Evolutionary conservation across 2,113 vertebrate species (phyloP), one percentile per base, ranked within the genome.

Genomic region (Tychaedon coryphoeus): DNA sequence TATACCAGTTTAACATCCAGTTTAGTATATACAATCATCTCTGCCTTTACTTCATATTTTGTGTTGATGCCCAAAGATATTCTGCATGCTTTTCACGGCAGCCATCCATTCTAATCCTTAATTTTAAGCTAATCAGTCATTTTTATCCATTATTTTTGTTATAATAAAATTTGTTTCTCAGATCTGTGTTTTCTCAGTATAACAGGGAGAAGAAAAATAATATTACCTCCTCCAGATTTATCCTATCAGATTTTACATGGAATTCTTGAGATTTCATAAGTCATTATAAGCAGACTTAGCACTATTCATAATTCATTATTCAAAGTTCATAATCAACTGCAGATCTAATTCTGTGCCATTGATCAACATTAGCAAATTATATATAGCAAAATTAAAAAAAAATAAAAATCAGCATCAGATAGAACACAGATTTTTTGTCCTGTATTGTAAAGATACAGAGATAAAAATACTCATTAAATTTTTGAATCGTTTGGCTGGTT

Each of bases 401-500:
- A 65, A 34, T 19, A 51, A 51, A 51, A 29, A 5, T 26, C 51
- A 43, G 4, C 48, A 45, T 43, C 3, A 1, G 3, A 23, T 22
- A 48, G 9, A 86, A 45, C 0, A 3, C 2, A 48, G 3, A 0
- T 14, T 43, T 87, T 89, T 45, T 57, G 23, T 61, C 19, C n/a
- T 54, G 0, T 58, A 28, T 43, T 25, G 6, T 23, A 69, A 79
- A 57, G 10, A 70, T 10, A 47, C 3, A 20, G 4, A 42, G 1
- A 8, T 33, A 57, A 91, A 95, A 81, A 33, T 19, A 10, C 8
- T n/a, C 12, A 57, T 9, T 47, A 31, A 4, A 25, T 48, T 76
- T 65, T 64, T 26, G 0, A 42, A 10, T 18, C 45, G 2, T 29
- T 75, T 57, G 1, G 0, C 28, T 56, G 7, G 3, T 4, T 1